These are phyloP conservation scores for Apodemia duryi DNA, from an alignment of 2,888 invertebrate species.

Conservation along the genomic window DNA sequence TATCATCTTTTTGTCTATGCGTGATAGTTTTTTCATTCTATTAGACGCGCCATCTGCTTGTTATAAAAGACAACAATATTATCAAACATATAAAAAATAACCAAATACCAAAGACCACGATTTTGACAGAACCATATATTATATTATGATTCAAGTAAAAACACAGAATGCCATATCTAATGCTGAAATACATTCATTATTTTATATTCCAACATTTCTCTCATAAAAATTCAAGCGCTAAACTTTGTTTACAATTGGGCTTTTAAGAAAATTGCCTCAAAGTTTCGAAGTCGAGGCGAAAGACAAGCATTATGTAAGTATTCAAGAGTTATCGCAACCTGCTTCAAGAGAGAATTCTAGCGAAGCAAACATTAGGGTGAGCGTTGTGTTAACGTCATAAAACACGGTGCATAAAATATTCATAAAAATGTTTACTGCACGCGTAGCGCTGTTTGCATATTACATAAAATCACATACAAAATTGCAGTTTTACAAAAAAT, in stretches of 20 bases:
- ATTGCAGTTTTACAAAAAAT: neutral
- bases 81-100: too few species aligned
- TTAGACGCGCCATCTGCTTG: too few species aligned
- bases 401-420: constrained; percentile 67
- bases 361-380: constrained; percentile 15
- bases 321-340: constrained; percentile 9
- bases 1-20: too few species aligned
- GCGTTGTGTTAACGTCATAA: constrained; percentile 32
- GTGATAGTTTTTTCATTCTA: too few species aligned
- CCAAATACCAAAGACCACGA: too few species aligned
- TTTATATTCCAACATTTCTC: neutral
- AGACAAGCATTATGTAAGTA: constrained; percentile 12
- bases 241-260: constrained; percentile 12
- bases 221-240: constrained; percentile 12
- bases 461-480: neutral
- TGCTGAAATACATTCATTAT: neutral
- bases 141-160: neutral
- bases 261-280: constrained; percentile 11
- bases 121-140: neutral
- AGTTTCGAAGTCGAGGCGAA: constrained; percentile 5
- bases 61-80: too few species aligned
- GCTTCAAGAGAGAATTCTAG: neutral
- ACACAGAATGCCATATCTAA: neutral
- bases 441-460: neutral
- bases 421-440: constrained; percentile 64